Percentiles rank a stretch among this genome's conserved stretches.
phyloP scores from a whole-genome alignment of 1,140 invertebrate species.

The Triops cancriformis region DNA sequence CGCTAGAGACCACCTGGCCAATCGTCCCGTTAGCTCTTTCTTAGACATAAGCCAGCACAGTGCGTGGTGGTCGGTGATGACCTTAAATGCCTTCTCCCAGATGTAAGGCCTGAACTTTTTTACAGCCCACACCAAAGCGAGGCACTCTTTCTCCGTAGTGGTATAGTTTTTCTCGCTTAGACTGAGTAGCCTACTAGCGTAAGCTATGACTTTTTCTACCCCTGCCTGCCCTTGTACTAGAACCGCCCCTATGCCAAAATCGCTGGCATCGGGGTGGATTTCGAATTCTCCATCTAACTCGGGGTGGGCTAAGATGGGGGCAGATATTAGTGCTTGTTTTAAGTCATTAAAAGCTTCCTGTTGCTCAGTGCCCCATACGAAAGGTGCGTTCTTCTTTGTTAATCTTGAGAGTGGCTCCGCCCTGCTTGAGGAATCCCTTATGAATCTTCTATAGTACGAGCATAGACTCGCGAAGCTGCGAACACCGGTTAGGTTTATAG shows the following conservation, averaged over 20 bases:
- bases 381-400: no score
- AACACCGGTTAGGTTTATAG: no score
- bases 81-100: conserved; percentile 42
- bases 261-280: no score
- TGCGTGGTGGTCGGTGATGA: conserved; percentile 46
- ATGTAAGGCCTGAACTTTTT: conserved; percentile 44
- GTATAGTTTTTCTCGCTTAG: conserved; percentile 41
- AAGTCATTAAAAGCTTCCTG: no score
- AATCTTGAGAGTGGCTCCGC: no score
- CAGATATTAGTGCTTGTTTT: no score
- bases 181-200: conserved; percentile 40
- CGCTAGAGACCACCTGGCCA: conserved; percentile 45
- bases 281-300: no score
- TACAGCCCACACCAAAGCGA: conserved; percentile 44
- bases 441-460: no score
- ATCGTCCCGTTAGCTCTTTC: conserved; percentile 38
- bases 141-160: conserved; percentile 43
- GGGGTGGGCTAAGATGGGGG: no score
- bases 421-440: no score
- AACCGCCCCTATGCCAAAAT: conserved; percentile 31
- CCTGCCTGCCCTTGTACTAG: conserved; percentile 31
- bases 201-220: conserved; percentile 38
- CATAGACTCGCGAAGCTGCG: no score
- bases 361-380: no score
- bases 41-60: conserved; percentile 41